Evolutionary conservation across 2,113 vertebrate species (phyloP), one percentile per base, ranked within the genome.

Genomic region (Solea senegalensis): DNA sequence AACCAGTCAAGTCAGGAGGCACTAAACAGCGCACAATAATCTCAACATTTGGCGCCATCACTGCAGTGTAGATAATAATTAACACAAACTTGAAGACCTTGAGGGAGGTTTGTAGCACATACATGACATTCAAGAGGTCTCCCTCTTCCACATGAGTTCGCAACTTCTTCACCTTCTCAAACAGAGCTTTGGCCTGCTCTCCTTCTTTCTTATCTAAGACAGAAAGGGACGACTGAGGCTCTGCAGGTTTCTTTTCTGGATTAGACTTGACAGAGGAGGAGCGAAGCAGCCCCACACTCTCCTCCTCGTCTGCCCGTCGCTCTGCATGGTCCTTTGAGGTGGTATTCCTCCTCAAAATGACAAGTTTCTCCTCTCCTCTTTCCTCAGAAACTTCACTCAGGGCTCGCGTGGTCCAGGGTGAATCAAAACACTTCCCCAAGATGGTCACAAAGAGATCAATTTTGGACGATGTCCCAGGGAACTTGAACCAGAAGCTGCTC

Each of bases 401-500:
- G 9, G 96, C 95, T 70, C 95, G 89, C 0, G 96, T 96, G 67
- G 96, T 97, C 95, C 95, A 96, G 0, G 95, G 96, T 0, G 96
- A 96, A 50, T 97, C 95, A 3, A 97, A 96, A 78, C 95, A 97
- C 84, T 96, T 96, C 49, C 91, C 92, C 12, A 97, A 89, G 78
- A 96, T 96, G 67, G 90, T 94, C n/a, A 95, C 94, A 75, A 97
- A 97, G 62, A 96, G 94, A 69, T 97, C 95, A 0, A 97, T 95
- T 90, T 97, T 97, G 39, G 96, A 97, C 4, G 95, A 96, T 0
- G 96, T 97, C 43, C 95, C 95, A 0, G 96, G 96, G 73, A 96
- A 97, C 78, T 97, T 97, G 87, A 97, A 97, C 96, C 96, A 97
- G 86, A 97, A 97, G 65, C 94, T 95, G 82, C 95, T 95, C 26